Base-by-base conservation (phyloP, 2,113 vertebrate species). In the Callionymus lyra region DNA sequence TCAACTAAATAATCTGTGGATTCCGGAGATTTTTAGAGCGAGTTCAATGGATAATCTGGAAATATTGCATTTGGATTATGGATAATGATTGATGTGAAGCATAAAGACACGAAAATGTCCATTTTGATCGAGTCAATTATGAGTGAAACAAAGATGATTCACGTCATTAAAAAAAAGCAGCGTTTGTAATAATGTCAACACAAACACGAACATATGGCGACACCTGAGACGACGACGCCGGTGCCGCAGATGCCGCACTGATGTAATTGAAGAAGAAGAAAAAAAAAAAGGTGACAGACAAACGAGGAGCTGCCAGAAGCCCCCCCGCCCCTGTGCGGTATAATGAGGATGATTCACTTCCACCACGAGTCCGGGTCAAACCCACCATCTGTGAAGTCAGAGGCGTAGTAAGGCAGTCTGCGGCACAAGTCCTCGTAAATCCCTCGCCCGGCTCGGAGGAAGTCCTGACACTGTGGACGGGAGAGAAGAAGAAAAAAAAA, bases 311-410 rank as follows among this genome's bases (percentile, higher is more conserved):
- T 58, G 65, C 52, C 68, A 65, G 52, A 34, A 38, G 37, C 53
- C 9, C 63, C 62, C 50, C 8, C 13, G 44, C 63, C 62, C 50
- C 8, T 13, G 44, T 12, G 62, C 17, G 63, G 37, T 52, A 44
- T 51, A 68, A 64, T 64, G 44, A 74, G 55, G 45, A 70, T 68
- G 74, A 80, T 72, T 72, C 73, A 70, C 56, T 67, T 52, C 66
- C 52, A 47, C 31, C 16, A 50, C 50, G 16, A 50, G 50, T 38
- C 37, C 51, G 54, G 57, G 70, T 55, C 45, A 47, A 34, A 62
- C 87, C 1, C 88, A 99, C 94, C 94, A 3, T 98, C 94, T 9
- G 94, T 98, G 77, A 97, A 98, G 77, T 98, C 94, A 53, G 94
- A 84, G 0, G 89, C 79, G 63, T 97, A 98, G 72, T 90, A 81